These are phyloP conservation scores for Ptychochromis oligacanthus DNA, from an alignment of 2,113 vertebrate species.

Conservation along the genomic window DNA sequence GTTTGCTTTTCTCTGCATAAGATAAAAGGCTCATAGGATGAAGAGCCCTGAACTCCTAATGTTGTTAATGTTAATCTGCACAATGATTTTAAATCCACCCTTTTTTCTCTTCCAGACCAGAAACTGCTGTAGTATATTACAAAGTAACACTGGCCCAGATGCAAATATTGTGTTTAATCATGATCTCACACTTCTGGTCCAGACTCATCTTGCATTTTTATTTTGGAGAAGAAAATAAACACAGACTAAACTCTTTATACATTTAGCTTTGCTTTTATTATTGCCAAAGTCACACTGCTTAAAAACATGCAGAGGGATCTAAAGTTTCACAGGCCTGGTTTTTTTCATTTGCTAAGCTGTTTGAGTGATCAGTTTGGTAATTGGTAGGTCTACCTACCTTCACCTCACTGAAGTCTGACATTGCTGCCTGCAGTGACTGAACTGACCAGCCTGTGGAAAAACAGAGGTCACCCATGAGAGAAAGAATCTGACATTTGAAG, in stretches of 20 bases:
- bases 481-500: not conserved
- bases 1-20: too few relatives aligned
- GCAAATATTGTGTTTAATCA: not conserved
- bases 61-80: not conserved
- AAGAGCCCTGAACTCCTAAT: not conserved
- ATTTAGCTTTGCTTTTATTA: not conserved
- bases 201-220: not conserved
- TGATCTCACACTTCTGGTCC: too few relatives aligned
- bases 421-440: slow-evolving; percentile 2
- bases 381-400: not conserved
- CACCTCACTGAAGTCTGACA: not conserved
- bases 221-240: not conserved
- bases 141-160: not conserved
- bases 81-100: not conserved
- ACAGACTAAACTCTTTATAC: not conserved
- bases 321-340: not conserved
- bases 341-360: not conserved
- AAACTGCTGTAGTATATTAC: not conserved
- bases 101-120: not conserved
- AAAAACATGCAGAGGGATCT: not conserved
- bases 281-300: not conserved
- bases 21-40: not conserved
- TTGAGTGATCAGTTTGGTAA: not conserved
- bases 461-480: not conserved
- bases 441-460: slow-evolving; percentile 3